Evolutionary conservation across 1,140 invertebrate genomes (phyloP).

Genomic region (Centruroides sculpturatus): DNA sequence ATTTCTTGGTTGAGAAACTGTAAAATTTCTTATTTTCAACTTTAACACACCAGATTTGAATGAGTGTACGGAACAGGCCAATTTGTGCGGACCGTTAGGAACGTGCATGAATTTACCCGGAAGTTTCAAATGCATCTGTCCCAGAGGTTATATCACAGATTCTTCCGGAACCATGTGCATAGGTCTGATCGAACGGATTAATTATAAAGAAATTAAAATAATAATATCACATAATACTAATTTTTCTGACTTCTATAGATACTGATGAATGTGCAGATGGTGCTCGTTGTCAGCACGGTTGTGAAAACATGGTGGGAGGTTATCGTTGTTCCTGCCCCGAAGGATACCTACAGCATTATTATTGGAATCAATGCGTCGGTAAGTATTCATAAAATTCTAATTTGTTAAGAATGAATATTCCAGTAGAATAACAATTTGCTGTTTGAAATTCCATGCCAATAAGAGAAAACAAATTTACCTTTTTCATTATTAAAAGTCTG

Average conservation of each 20-base stretch:
- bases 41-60: conserved; percentile 50
- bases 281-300: conserved; percentile 64
- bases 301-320: conserved; percentile 71
- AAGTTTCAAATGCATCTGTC: conserved; percentile 72
- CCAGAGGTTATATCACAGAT: conserved; percentile 48
- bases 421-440: too few species aligned
- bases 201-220: background rate
- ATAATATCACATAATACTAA: background rate
- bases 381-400: conserved; percentile 2
- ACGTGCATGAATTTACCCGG: conserved; percentile 73
- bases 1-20: background rate
- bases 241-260: conserved; percentile 32
- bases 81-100: conserved; percentile 52
- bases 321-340: conserved; percentile 72
- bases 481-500: too few species aligned
- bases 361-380: conserved; percentile 55
- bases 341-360: conserved; percentile 57
- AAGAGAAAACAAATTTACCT: too few species aligned
- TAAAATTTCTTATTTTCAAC: too few species aligned
- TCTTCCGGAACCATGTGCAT: conserved; percentile 10
- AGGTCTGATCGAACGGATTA: conserved; percentile 1
- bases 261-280: conserved; percentile 77
- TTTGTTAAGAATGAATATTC: too few species aligned
- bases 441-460: too few species aligned
- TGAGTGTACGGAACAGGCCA: conserved; percentile 47